Conservation (phyloP, 1,140 invertebrate species). For the Tetramorium alpestre region DNA sequence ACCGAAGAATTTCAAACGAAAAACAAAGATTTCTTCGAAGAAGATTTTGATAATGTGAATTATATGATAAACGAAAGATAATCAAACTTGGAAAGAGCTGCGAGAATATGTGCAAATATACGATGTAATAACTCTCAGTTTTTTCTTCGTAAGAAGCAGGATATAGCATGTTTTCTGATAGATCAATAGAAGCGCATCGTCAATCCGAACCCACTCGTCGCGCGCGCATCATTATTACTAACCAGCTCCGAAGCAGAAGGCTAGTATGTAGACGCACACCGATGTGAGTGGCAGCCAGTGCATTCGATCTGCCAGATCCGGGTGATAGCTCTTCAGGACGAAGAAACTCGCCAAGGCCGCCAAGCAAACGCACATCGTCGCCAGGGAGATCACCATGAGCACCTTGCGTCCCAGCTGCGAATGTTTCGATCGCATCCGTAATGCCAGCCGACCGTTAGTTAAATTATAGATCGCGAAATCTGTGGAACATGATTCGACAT, state of each 20-base stretch:
- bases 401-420: slow-evolving; percentile 88
- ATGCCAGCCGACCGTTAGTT: slow-evolving; percentile 22
- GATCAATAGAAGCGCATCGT: background rate
- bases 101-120: background rate
- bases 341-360: slow-evolving; percentile 89
- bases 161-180: background rate
- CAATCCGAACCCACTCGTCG: background rate
- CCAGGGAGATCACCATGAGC: slow-evolving; percentile 89
- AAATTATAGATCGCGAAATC: slow-evolving; percentile 47
- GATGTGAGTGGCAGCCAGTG: slow-evolving; percentile 86
- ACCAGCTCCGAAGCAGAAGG: slow-evolving; percentile 87
- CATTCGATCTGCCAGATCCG: slow-evolving; percentile 70
- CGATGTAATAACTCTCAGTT: background rate
- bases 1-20: background rate
- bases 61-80: background rate
- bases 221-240: slow-evolving; percentile 36
- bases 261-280: slow-evolving; percentile 86
- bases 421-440: slow-evolving; percentile 30
- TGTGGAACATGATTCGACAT: background rate
- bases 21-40: background rate
- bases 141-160: background rate
- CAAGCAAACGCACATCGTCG: slow-evolving; percentile 88
- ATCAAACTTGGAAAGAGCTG: background rate
- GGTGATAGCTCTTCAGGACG: slow-evolving; percentile 82
- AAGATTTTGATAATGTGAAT: background rate